phyloP scores from a whole-genome alignment of 1,140 invertebrate genomes.

The Eupeodes corollae region DNA sequence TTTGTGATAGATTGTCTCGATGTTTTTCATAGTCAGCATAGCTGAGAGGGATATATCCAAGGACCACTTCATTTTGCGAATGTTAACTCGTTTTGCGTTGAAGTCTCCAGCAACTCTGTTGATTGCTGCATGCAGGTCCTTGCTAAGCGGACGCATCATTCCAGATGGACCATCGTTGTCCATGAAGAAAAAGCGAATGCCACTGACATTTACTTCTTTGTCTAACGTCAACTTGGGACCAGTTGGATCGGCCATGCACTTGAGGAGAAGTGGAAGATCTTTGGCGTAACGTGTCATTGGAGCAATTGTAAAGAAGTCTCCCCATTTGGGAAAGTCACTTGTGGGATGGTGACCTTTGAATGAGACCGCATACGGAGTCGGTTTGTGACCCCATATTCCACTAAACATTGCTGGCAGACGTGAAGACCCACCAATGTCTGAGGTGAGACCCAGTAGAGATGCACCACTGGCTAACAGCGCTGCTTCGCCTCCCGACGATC shows the following conservation, averaged over 20 bases:
- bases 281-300: slow-evolving; percentile 73
- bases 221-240: slow-evolving; percentile 49
- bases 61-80: slow-evolving; percentile 47
- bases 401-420: slow-evolving; percentile 76
- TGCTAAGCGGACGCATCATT: slow-evolving; percentile 48
- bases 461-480: slow-evolving; percentile 58
- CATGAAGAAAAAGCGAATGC: slow-evolving; percentile 68
- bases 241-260: slow-evolving; percentile 49
- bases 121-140: slow-evolving; percentile 56
- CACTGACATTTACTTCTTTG: slow-evolving; percentile 52
- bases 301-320: slow-evolving; percentile 55
- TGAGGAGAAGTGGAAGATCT: slow-evolving; percentile 63
- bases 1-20: slow-evolving; percentile 49
- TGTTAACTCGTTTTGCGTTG: slow-evolving; percentile 44
- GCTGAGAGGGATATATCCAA: slow-evolving; percentile 46
- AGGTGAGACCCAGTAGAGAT: slow-evolving; percentile 68
- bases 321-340: slow-evolving; percentile 43
- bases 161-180: slow-evolving; percentile 55
- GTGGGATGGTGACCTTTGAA: slow-evolving; percentile 46
- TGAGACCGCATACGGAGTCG: slow-evolving; percentile 50
- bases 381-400: slow-evolving; percentile 77
- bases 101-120: slow-evolving; percentile 51
- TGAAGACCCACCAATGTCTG: slow-evolving; percentile 75
- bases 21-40: slow-evolving; percentile 45
- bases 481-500: slow-evolving; percentile 67